Percentiles rank a stretch among this genome's conserved stretches.
Conservation (phyloP, 2,113 vertebrate species). For the Podiceps cristatus region DNA sequence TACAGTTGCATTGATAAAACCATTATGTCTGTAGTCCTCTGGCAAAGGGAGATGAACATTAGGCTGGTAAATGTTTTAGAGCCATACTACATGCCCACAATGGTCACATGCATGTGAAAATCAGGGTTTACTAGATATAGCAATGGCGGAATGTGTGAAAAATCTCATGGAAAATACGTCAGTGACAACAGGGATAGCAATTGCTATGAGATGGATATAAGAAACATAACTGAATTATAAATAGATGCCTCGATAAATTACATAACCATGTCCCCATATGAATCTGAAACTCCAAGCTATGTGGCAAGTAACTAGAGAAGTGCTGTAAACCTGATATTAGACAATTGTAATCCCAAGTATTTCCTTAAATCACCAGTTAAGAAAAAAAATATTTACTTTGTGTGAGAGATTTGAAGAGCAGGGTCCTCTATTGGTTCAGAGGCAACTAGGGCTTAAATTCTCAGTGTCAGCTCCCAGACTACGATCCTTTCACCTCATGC, state of each 20-base stretch:
- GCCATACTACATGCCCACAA: background rate
- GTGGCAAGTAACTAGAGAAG: background rate
- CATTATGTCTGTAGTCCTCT: background rate
- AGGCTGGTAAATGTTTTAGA: slow-evolving; percentile 27
- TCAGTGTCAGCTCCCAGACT: background rate
- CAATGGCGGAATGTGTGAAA: background rate
- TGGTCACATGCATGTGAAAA: background rate
- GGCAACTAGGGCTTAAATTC: background rate
- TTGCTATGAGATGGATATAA: background rate
- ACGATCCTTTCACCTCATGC: background rate
- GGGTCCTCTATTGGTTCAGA: background rate
- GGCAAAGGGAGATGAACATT: background rate
- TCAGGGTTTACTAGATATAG: background rate
- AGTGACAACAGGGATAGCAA: background rate
- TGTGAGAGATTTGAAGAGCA: background rate
- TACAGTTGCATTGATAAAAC: background rate
- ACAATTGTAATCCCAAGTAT: background rate
- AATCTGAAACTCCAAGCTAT: background rate
- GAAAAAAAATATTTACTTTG: background rate
- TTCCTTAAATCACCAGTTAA: background rate
- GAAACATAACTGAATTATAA: background rate
- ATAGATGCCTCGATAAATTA: background rate
- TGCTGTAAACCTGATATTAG: background rate
- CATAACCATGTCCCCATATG: background rate
- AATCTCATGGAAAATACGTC: background rate